Evolutionary conservation across 1,140 invertebrate genomes (phyloP).

Genomic region (Aphaenogaster ashmeadi): DNA sequence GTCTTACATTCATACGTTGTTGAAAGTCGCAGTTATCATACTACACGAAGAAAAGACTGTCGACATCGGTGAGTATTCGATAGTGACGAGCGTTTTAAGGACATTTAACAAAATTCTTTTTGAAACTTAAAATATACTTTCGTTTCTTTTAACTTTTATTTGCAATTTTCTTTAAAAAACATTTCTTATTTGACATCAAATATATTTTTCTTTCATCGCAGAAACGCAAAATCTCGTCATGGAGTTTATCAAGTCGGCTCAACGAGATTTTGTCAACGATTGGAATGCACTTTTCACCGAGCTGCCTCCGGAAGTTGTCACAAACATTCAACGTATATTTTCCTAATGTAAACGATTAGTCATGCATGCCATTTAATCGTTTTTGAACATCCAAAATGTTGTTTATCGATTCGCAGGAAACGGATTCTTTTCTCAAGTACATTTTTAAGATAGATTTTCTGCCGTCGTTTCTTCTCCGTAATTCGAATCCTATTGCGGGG

Average conservation of each 20-base stretch:
- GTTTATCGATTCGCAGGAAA: background rate
- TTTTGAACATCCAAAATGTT: background rate
- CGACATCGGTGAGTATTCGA: slow-evolving; percentile 83
- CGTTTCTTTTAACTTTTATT: background rate
- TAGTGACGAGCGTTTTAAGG: background rate
- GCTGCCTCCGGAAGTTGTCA: slow-evolving; percentile 82
- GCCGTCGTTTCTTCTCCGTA: background rate
- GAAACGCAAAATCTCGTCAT: slow-evolving; percentile 86
- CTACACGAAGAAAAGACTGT: slow-evolving; percentile 87
- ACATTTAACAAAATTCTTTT: background rate
- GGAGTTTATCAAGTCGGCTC: slow-evolving; percentile 87
- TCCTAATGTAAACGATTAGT: slow-evolving; percentile 62
- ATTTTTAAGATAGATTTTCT: background rate
- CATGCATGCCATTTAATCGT: background rate
- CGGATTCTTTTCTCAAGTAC: background rate
- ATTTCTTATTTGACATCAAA: background rate
- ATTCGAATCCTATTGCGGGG: background rate
- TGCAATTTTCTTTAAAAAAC: slow-evolving; percentile 10
- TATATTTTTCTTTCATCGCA: slow-evolving; percentile 79
- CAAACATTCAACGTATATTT: slow-evolving; percentile 81
- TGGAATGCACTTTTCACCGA: slow-evolving; percentile 85
- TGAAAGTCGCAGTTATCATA: slow-evolving; percentile 87
- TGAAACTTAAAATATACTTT: background rate
- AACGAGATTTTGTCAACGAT: slow-evolving; percentile 88
- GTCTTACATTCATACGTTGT: slow-evolving; percentile 87